Conservation (phyloP, 2,888 invertebrate genomes). For the Ennomos quercinarius region DNA sequence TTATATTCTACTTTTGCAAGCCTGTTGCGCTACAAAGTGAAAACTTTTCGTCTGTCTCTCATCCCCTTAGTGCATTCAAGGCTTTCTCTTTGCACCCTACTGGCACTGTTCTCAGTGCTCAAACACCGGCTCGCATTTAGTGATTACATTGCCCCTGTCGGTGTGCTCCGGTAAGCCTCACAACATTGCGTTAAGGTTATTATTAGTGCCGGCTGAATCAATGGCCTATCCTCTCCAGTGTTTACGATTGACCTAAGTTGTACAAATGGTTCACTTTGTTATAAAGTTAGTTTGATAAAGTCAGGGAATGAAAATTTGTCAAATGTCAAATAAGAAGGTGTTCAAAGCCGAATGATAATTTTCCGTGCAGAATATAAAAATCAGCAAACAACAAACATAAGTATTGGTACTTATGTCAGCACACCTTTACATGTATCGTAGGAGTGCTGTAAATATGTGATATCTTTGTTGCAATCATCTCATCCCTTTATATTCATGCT, state of each 20-base stretch:
- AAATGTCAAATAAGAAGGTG: no score
- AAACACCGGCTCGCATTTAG: conserved; percentile 2
- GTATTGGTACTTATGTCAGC: no score
- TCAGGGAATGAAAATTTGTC: no score
- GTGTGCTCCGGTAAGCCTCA: conserved; percentile 17
- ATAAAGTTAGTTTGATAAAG: not conserved
- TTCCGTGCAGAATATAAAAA: not conserved
- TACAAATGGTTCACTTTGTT: not conserved
- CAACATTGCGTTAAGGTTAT: conserved; percentile 26
- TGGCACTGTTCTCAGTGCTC: conserved; percentile 17
- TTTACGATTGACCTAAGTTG: conserved; percentile 35
- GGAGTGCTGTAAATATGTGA: not conserved
- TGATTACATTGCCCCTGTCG: conserved; percentile 13
- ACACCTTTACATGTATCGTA: no score
- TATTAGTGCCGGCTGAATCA: conserved; percentile 31
- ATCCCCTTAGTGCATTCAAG: conserved; percentile 15
- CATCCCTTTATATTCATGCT: not conserved
- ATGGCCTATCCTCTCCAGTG: conserved; percentile 19
- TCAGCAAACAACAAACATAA: not conserved
- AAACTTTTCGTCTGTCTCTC: not conserved
- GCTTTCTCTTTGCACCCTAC: conserved; percentile 21
- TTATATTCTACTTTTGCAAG: not conserved
- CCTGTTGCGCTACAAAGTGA: not conserved
- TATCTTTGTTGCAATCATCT: conserved; percentile 2
- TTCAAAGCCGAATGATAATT: no score